These are phyloP conservation scores for Neosalanx taihuensis DNA, from an alignment of 2,797 vertebrate species.

Conservation along the genomic window DNA sequence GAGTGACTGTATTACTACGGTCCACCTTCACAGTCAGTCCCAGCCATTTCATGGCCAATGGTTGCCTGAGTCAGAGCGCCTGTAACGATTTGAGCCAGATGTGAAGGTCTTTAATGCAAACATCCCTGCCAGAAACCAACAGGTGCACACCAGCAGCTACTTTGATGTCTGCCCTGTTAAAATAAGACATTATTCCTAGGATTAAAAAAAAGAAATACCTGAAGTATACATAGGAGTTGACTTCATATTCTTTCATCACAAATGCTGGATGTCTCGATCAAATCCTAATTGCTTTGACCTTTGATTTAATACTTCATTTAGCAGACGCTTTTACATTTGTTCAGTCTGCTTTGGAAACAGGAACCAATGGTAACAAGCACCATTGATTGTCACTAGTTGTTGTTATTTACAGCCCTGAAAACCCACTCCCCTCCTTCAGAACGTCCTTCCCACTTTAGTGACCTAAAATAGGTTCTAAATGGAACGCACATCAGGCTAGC, in stretches of 20 bases:
- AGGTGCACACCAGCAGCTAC: slow-evolving; percentile 55
- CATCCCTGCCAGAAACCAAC: slow-evolving; percentile 46
- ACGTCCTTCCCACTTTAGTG: slow-evolving; percentile 7
- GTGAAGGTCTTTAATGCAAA: slow-evolving; percentile 24
- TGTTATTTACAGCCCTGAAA: not conserved
- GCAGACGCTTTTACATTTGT: too few species aligned
- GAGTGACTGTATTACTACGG: not conserved
- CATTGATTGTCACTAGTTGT: not conserved
- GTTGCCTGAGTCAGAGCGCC: slow-evolving; percentile 11
- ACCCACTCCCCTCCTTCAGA: slow-evolving; percentile 17
- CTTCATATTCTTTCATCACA: slow-evolving; percentile 24
- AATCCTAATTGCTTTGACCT: not conserved
- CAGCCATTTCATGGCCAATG: not conserved
- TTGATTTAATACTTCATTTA: not conserved
- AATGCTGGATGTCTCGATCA: slow-evolving; percentile 13
- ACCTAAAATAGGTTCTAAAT: slow-evolving; percentile 4
- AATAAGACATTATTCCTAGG: slow-evolving; percentile 34
- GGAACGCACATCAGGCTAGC: slow-evolving; percentile 29
- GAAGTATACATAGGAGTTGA: slow-evolving; percentile 1
- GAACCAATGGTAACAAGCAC: not conserved
- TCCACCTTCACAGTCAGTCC: not conserved
- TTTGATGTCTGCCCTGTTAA: slow-evolving; percentile 50
- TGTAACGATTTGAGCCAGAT: slow-evolving; percentile 41
- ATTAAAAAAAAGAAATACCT: slow-evolving; percentile 13
- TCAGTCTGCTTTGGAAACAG: not conserved